phyloP scores from a whole-genome alignment of 2,888 invertebrate genomes.

The Xestia c-nigrum region DNA sequence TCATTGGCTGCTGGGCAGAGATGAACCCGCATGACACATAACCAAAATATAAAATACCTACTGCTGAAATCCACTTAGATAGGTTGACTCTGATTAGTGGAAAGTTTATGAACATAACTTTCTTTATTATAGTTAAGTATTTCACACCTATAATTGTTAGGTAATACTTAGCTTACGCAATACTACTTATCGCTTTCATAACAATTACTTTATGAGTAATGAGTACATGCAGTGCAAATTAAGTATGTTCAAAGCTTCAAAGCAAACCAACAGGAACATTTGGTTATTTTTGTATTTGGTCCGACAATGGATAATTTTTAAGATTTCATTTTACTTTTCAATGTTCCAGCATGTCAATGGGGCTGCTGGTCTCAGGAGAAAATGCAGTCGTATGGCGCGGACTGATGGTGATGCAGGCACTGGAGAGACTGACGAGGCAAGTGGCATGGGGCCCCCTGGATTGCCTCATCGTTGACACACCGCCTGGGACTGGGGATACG shows the following conservation, averaged over 20 bases:
- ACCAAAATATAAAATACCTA: too few species aligned
- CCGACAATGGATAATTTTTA: neutral
- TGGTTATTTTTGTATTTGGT: neutral
- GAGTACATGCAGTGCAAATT: neutral
- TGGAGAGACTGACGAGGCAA: constrained; percentile 95
- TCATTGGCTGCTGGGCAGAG: neutral
- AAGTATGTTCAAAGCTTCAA: neutral
- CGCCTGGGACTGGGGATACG: constrained; percentile 99
- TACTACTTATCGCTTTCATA: constrained; percentile 15
- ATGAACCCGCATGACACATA: too few species aligned
- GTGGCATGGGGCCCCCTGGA: constrained; percentile 97
- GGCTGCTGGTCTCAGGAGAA: constrained; percentile 95
- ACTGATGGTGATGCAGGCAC: constrained; percentile 98
- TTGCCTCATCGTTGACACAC: constrained; percentile 97
- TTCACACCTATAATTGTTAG: neutral
- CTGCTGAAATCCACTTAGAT: too few species aligned
- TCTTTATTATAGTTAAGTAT: neutral
- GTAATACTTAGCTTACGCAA: neutral
- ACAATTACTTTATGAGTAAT: constrained; percentile 17
- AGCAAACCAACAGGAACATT: neutral
- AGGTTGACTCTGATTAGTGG: too few species aligned
- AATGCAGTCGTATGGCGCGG: constrained; percentile 98
- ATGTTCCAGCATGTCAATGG: constrained; percentile 97
- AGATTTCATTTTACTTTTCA: neutral
- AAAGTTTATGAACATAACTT: neutral